Evolutionary conservation across 30 jellyfish, hydroid and myxozoan species (phyloP).

Genomic region (Rhopilema esculentum): DNA sequence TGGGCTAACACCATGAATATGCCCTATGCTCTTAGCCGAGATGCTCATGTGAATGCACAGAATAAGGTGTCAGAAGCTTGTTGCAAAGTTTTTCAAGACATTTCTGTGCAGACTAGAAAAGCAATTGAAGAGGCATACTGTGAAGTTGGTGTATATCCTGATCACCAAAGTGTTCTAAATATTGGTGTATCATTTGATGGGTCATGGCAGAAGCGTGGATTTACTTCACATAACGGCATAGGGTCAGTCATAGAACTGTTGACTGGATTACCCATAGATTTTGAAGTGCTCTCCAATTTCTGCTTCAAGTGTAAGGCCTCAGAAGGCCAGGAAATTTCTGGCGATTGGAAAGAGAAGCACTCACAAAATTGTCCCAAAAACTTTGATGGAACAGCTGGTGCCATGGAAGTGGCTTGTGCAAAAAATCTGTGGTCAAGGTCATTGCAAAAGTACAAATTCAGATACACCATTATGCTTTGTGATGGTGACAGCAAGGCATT

Average conservation of each 20-base stretch:
- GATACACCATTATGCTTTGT: constrained; percentile 3
- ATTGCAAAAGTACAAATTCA: background rate
- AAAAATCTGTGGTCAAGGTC: constrained; percentile 1
- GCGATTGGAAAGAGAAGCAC: constrained; percentile 21
- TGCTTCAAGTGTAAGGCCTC: constrained; percentile 40
- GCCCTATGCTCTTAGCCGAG: constrained; percentile 22
- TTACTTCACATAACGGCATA: constrained; percentile 13
- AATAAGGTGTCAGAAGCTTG: background rate
- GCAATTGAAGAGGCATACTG: background rate
- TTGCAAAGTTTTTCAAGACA: background rate
- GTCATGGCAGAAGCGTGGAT: constrained; percentile 8
- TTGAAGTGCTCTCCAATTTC: constrained; percentile 29
- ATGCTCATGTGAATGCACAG: background rate
- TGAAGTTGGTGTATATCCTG: constrained; percentile 33
- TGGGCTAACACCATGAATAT: constrained; percentile 41
- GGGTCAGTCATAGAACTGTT: constrained; percentile 52
- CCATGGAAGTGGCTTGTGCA: constrained; percentile 11
- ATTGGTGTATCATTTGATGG: constrained; percentile 56
- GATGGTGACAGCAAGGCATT: constrained; percentile 62
- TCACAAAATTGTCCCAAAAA: background rate
- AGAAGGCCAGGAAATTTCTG: background rate
- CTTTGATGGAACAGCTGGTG: too few relatives aligned
- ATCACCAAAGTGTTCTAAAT: constrained; percentile 14
- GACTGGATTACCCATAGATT: constrained; percentile 41
- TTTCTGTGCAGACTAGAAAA: background rate